Conservation (phyloP, 2,888 invertebrate genomes). For the Orthosia cruda region DNA sequence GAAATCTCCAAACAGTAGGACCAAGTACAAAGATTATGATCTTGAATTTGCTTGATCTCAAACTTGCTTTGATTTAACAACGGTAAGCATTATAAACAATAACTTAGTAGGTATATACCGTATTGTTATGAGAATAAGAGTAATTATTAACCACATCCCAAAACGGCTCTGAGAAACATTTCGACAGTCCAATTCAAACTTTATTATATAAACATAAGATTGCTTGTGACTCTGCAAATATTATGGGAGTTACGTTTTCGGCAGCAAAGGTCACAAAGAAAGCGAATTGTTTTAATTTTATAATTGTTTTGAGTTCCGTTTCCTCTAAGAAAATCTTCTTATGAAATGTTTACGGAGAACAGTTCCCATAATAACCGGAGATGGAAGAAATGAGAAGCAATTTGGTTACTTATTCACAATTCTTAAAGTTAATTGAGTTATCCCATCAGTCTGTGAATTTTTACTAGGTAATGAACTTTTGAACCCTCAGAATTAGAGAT, state of each 20-base stretch:
- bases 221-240: conserved; percentile 15
- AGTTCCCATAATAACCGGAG: conserved; percentile 47
- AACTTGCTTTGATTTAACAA: conserved; percentile 44
- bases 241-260: conserved; percentile 41
- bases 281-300: conserved; percentile 60
- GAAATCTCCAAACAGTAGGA: conserved; percentile 16
- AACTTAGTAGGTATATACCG: conserved; percentile 50
- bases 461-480: too few species aligned
- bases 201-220: conserved; percentile 23
- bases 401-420: not conserved
- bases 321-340: conserved; percentile 46
- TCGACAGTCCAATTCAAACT: conserved; percentile 43
- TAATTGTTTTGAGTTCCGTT: conserved; percentile 55
- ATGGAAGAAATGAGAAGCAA: conserved; percentile 7
- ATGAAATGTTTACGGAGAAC: conserved; percentile 23
- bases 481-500: too few species aligned
- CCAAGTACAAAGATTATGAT: conserved; percentile 42
- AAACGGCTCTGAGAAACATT: conserved; percentile 51
- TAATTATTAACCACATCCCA: conserved; percentile 53
- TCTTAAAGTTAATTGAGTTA: not conserved
- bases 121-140: conserved; percentile 66
- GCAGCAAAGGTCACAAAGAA: conserved; percentile 52
- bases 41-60: too few species aligned
- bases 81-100: conserved; percentile 47
- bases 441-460: not conserved